Evolutionary conservation across 2,888 invertebrate genomes (phyloP).

Genomic region (Eristalis arbustorum): DNA sequence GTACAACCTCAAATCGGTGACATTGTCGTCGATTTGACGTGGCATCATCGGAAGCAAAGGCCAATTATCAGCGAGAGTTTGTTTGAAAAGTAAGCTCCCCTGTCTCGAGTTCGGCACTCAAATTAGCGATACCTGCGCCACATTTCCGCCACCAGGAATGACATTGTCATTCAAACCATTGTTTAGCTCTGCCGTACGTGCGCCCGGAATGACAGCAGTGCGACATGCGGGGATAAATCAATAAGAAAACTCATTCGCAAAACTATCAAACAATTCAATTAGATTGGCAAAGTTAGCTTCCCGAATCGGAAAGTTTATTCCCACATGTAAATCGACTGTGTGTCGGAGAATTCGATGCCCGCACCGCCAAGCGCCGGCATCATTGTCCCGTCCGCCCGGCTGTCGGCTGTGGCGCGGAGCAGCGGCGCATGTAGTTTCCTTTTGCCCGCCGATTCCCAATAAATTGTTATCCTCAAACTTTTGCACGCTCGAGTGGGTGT

Average conservation of each 20-base stretch:
- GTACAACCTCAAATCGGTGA: too few species aligned
- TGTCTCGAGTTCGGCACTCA: not conserved
- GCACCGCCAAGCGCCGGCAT: not conserved
- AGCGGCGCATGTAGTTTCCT: not conserved
- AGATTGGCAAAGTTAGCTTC: slow-evolving; percentile 36
- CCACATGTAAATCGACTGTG: slow-evolving; percentile 4
- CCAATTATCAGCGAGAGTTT: not conserved
- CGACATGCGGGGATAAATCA: slow-evolving; percentile 33
- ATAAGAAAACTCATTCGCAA: slow-evolving; percentile 45
- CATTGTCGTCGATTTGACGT: too few species aligned
- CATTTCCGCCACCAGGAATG: not conserved
- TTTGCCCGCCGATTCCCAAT: not conserved
- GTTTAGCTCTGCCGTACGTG: not conserved
- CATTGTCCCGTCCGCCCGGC: not conserved
- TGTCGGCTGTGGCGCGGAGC: not conserved
- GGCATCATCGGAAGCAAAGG: too few species aligned
- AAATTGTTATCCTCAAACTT: not conserved
- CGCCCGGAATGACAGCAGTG: not conserved
- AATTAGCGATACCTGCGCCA: not conserved
- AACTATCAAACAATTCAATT: slow-evolving; percentile 51
- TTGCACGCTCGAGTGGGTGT: not conserved
- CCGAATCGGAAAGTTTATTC: slow-evolving; percentile 6
- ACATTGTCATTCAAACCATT: not conserved
- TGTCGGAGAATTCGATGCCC: not conserved
- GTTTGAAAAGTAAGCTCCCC: not conserved